Conservation (phyloP, 2,888 invertebrate species). For the Mythimna impura region DNA sequence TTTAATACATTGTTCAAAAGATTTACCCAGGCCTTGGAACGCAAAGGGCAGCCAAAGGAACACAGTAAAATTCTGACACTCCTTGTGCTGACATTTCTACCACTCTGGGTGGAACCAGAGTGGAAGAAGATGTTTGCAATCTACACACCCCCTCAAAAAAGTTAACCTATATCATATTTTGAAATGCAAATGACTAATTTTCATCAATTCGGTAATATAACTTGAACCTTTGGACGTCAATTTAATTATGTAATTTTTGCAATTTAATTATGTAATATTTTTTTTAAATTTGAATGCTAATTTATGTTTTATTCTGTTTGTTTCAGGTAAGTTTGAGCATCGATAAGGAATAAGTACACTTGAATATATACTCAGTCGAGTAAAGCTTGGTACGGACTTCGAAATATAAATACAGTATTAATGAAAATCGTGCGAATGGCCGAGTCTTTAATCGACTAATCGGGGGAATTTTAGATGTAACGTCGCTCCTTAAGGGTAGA, state of each 20-base stretch:
- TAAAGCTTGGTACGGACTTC: not conserved
- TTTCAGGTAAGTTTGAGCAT: conserved; percentile 53
- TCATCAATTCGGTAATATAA: not conserved
- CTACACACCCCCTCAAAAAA: no score
- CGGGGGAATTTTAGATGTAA: no score
- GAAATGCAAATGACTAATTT: not conserved
- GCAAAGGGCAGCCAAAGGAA: no score
- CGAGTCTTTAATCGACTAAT: not conserved
- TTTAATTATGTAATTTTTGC: not conserved
- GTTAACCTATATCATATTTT: not conserved
- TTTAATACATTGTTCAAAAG: no score
- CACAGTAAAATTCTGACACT: no score
- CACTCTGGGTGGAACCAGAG: no score
- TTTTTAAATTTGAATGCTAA: not conserved
- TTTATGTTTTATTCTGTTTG: conserved; percentile 39
- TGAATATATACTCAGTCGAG: not conserved
- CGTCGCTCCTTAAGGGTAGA: not conserved
- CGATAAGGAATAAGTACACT: not conserved
- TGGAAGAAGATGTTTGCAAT: no score
- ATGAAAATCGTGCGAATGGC: not conserved
- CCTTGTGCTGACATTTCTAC: no score
- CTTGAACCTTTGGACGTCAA: not conserved
- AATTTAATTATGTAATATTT: not conserved
- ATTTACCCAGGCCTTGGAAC: no score
- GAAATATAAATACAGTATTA: not conserved